Evolutionary conservation across 2,888 invertebrate genomes (phyloP).

Genomic region (Amphiduros pacificus): DNA sequence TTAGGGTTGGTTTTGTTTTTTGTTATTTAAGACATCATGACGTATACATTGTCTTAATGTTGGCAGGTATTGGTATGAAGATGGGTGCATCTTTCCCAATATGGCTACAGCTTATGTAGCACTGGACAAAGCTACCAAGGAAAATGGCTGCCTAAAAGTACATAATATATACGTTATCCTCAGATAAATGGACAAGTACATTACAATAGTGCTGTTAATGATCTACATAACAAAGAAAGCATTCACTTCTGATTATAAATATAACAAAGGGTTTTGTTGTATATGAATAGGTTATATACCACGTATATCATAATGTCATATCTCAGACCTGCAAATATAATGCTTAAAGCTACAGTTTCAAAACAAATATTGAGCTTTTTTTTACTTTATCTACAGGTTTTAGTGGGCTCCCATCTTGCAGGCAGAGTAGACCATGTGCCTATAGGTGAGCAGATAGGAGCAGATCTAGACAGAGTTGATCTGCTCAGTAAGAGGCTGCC

Average conservation of each 20-base stretch:
- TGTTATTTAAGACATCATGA: too few species aligned
- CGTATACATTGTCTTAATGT: too few species aligned
- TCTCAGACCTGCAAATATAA: too few species aligned
- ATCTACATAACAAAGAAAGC: too few species aligned
- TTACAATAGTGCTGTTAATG: neutral
- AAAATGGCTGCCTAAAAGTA: slow-evolving; percentile 30
- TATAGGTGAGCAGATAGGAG: slow-evolving; percentile 24
- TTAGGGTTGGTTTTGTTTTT: too few species aligned
- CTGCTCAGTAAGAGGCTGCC: slow-evolving; percentile 12
- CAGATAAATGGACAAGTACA: neutral
- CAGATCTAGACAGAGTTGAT: slow-evolving; percentile 23
- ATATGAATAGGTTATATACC: too few species aligned
- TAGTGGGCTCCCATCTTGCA: slow-evolving; percentile 23
- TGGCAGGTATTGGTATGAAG: slow-evolving; percentile 30
- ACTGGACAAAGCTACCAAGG: slow-evolving; percentile 21
- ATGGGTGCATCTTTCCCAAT: slow-evolving; percentile 26
- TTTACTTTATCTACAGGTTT: slow-evolving; percentile 8
- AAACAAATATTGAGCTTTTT: neutral
- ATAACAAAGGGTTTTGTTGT: too few species aligned
- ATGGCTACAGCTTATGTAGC: slow-evolving; percentile 28
- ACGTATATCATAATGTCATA: too few species aligned
- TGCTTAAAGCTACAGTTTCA: too few species aligned
- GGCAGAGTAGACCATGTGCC: slow-evolving; percentile 26
- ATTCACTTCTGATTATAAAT: too few species aligned
- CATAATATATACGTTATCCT: neutral